A percentile compares a stretch with the other conserved stretches of the same genome.
Conservation (phyloP, 2,888 invertebrate genomes). For the Lochmaea crataegi region DNA sequence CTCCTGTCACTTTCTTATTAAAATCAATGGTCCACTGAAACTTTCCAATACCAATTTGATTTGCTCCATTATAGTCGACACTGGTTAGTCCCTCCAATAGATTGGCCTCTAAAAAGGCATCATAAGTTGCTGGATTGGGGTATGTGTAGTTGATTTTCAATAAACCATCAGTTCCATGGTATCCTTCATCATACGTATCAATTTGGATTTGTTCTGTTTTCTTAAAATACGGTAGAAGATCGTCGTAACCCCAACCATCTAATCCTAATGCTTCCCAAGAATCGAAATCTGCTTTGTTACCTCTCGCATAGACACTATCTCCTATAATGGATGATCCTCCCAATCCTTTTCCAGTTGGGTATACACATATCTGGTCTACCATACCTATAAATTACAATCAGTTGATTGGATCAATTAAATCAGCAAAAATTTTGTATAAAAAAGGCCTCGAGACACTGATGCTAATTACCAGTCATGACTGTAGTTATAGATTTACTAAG, state of each 20-base stretch:
- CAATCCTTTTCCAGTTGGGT: conserved; percentile 71
- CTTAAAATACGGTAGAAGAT: conserved; percentile 64
- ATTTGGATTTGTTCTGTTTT: conserved; percentile 29
- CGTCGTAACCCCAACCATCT: conserved; percentile 59
- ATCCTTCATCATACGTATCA: conserved; percentile 14
- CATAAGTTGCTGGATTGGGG: conserved; percentile 18
- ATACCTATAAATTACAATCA: conserved; percentile 36
- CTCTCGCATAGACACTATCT: conserved; percentile 87
- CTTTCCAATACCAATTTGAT: conserved; percentile 71
- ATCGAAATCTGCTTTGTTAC: conserved; percentile 84
- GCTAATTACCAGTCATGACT: no score
- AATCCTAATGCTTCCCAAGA: conserved; percentile 85
- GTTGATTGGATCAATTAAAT: no score
- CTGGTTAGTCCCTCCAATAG: conserved; percentile 69
- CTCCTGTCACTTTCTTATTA: conserved; percentile 71
- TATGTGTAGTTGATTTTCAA: conserved; percentile 24
- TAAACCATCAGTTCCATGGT: conserved; percentile 26
- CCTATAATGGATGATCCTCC: conserved; percentile 87
- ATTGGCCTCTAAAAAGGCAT: conserved; percentile 63
- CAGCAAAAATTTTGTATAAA: no score
- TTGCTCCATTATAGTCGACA: conserved; percentile 73
- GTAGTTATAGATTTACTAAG: no score
- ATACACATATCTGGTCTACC: conserved; percentile 69
- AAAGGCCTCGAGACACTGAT: no score
- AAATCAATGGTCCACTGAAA: conserved; percentile 72